These are phyloP conservation scores for Tychaedon coryphoeus DNA, from an alignment of 2,113 vertebrate species.

Conservation along the genomic window DNA sequence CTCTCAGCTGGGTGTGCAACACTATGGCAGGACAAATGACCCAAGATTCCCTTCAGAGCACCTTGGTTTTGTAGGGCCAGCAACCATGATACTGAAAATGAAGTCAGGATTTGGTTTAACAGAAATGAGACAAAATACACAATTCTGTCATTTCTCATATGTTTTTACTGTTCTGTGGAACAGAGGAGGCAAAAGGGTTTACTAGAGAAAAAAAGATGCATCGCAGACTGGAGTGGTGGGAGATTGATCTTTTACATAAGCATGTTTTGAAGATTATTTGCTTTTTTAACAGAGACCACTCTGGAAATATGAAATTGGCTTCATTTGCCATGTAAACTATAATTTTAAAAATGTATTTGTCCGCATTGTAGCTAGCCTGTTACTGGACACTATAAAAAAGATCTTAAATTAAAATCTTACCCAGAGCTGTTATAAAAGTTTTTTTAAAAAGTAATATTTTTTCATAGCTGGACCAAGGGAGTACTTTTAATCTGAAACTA, in stretches of 20 bases:
- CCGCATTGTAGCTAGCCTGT: background rate
- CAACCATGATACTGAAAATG: background rate
- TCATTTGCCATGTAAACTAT: rapidly evolving
- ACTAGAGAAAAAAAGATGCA: background rate
- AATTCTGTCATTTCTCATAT: background rate
- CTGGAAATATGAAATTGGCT: background rate
- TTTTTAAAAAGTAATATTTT: background rate
- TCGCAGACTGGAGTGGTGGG: background rate
- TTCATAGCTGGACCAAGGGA: background rate
- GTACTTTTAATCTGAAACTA: background rate
- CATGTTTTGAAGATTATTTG: background rate
- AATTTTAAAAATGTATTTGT: background rate
- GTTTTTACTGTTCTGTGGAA: background rate
- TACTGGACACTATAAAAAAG: background rate
- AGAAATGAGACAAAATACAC: background rate
- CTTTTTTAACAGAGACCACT: background rate
- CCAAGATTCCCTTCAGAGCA: background rate
- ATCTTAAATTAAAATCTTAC: background rate
- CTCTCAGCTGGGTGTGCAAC: too few relatives aligned
- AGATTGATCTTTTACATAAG: background rate
- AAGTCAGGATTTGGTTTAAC: background rate
- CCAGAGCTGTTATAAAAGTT: background rate
- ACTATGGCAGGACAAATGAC: background rate
- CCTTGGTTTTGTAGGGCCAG: background rate
- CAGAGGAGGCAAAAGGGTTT: background rate